Percentiles rank a stretch among this genome's conserved stretches.
Conservation (phyloP, 2,888 invertebrate species). For the Schrankia costaestrigalis region DNA sequence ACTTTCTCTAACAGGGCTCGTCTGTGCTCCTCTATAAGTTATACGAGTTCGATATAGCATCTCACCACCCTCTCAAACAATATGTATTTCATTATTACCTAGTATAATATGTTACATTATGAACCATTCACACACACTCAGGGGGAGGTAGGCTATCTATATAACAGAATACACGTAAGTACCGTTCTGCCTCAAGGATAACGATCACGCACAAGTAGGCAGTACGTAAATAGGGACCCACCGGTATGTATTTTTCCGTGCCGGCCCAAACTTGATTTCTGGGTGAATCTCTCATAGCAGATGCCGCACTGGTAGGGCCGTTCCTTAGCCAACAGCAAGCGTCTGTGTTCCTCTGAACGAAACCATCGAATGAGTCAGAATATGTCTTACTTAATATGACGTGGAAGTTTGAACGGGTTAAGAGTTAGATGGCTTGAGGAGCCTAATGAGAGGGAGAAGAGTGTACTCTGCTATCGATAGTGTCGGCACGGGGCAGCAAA, state of each 20-base stretch:
- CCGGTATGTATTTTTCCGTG: slow-evolving; percentile 84
- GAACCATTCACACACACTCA: slow-evolving; percentile 70
- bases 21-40: slow-evolving; percentile 81
- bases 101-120: slow-evolving; percentile 43
- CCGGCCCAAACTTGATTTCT: slow-evolving; percentile 85
- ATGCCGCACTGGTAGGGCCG: slow-evolving; percentile 83
- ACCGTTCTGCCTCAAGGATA: slow-evolving; percentile 69
- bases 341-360: slow-evolving; percentile 74
- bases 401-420: slow-evolving; percentile 29
- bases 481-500: slow-evolving; percentile 50
- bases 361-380: slow-evolving; percentile 60
- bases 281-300: slow-evolving; percentile 84
- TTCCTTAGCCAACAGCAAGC: slow-evolving; percentile 72
- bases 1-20: slow-evolving; percentile 82
- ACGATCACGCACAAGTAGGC: slow-evolving; percentile 62
- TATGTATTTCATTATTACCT: slow-evolving; percentile 52
- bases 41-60: slow-evolving; percentile 78
- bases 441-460: slow-evolving; percentile 30
- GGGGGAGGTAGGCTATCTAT: slow-evolving; percentile 72
- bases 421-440: slow-evolving; percentile 36
- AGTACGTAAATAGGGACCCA: slow-evolving; percentile 61
- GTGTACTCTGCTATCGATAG: slow-evolving; percentile 32
- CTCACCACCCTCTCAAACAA: slow-evolving; percentile 64
- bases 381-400: slow-evolving; percentile 37
- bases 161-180: slow-evolving; percentile 43